Evolutionary conservation across 1,140 invertebrate species (phyloP).

Genomic region (Reticulitermes speratus): DNA sequence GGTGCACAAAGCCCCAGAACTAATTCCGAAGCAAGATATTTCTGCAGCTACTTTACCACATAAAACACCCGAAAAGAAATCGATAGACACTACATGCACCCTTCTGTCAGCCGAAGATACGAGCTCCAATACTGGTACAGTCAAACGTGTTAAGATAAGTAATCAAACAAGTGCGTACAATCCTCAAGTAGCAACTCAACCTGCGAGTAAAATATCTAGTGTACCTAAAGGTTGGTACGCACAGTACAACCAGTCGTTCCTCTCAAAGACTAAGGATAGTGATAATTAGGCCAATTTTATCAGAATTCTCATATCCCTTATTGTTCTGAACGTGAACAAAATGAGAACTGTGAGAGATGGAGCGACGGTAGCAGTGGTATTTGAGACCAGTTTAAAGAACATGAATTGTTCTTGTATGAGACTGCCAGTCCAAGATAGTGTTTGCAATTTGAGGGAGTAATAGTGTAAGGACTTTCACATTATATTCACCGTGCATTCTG

Average conservation of each 20-base stretch:
- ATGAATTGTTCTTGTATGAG: too few relatives aligned
- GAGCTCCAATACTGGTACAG: slow-evolving; percentile 22
- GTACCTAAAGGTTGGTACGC: slow-evolving; percentile 35
- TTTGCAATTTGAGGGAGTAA: too few relatives aligned
- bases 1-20: background rate
- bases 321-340: background rate
- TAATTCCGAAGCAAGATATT: background rate
- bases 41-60: background rate
- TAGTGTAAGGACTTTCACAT: too few relatives aligned
- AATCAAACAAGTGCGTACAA: background rate
- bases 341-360: too few relatives aligned
- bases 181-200: background rate
- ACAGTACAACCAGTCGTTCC: slow-evolving; percentile 37
- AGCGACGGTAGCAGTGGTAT: too few relatives aligned
- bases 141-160: slow-evolving; percentile 14
- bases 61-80: background rate
- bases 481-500: too few relatives aligned
- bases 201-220: background rate
- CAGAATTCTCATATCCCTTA: too few relatives aligned
- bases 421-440: too few relatives aligned
- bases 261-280: slow-evolving; percentile 34
- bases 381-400: too few relatives aligned
- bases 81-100: background rate
- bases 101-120: background rate
- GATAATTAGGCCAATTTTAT: background rate